Conservation (phyloP, 1,140 invertebrate genomes). For the Matsumurasca onukii region DNA sequence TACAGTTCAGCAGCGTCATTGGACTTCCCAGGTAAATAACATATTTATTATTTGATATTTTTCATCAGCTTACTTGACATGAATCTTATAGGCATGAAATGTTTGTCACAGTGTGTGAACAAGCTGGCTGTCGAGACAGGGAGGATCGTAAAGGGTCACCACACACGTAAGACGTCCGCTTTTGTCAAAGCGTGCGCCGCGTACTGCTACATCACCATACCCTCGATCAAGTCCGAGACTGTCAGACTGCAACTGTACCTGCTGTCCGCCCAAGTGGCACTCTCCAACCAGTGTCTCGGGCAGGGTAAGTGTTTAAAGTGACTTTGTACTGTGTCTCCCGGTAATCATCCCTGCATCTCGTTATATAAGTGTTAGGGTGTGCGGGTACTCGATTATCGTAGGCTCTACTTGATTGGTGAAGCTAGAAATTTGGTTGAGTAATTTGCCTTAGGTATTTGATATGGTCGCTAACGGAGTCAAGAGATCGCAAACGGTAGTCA, state of each 20-base stretch:
- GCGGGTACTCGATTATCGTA: too few relatives aligned
- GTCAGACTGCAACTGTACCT: constrained; percentile 82
- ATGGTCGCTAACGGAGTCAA: too few relatives aligned
- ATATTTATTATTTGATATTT: not conserved
- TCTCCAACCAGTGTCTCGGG: constrained; percentile 87
- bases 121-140: constrained; percentile 72
- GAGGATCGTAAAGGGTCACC: constrained; percentile 70
- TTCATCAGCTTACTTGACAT: not conserved
- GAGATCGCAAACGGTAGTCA: too few relatives aligned
- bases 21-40: too few relatives aligned
- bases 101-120: constrained; percentile 67
- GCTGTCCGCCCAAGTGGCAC: constrained; percentile 82
- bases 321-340: too few relatives aligned
- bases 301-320: constrained; percentile 72
- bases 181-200: constrained; percentile 94
- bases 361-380: too few relatives aligned
- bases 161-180: constrained; percentile 76
- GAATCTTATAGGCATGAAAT: constrained; percentile 18
- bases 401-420: too few relatives aligned
- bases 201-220: constrained; percentile 94
- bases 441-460: too few relatives aligned
- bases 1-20: too few relatives aligned
- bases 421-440: too few relatives aligned
- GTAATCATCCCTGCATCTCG: too few relatives aligned
- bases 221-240: constrained; percentile 78